These are phyloP conservation scores for Brenthis daphne DNA, from an alignment of 2,888 invertebrate species.

Conservation along the genomic window DNA sequence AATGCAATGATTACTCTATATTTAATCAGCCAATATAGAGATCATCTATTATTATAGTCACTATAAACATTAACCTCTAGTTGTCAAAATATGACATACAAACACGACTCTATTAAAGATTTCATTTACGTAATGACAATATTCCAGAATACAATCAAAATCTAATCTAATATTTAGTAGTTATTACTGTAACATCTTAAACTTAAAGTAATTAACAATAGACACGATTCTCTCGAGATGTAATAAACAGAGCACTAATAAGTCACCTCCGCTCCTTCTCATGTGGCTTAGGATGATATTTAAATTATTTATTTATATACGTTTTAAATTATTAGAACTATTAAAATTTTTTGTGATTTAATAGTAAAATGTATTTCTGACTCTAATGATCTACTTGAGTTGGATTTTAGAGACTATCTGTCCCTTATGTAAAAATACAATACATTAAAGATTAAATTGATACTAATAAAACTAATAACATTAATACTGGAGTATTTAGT, in stretches of 20 bases:
- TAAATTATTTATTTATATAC: slow-evolving; percentile 17
- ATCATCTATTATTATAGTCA: too few species aligned
- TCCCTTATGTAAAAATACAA: too few species aligned
- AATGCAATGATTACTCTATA: too few species aligned
- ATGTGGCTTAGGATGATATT: slow-evolving; percentile 29
- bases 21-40: too few species aligned
- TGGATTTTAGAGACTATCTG: too few species aligned
- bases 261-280: slow-evolving; percentile 24
- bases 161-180: slow-evolving; percentile 37
- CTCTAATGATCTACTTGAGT: too few species aligned
- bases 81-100: neutral
- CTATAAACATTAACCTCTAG: neutral
- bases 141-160: slow-evolving; percentile 15
- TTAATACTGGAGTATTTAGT: too few species aligned
- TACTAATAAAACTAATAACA: too few species aligned
- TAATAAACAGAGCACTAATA: slow-evolving; percentile 30
- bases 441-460: too few species aligned
- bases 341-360: too few species aligned
- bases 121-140: slow-evolving; percentile 2
- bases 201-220: slow-evolving; percentile 38
- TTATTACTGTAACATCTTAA: slow-evolving; percentile 35
- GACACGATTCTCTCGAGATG: slow-evolving; percentile 30
- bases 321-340: slow-evolving; percentile 2
- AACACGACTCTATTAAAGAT: neutral
- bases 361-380: too few species aligned